phyloP scores from a whole-genome alignment of 2,797 vertebrate genomes.

The Xyrichtys novacula region DNA sequence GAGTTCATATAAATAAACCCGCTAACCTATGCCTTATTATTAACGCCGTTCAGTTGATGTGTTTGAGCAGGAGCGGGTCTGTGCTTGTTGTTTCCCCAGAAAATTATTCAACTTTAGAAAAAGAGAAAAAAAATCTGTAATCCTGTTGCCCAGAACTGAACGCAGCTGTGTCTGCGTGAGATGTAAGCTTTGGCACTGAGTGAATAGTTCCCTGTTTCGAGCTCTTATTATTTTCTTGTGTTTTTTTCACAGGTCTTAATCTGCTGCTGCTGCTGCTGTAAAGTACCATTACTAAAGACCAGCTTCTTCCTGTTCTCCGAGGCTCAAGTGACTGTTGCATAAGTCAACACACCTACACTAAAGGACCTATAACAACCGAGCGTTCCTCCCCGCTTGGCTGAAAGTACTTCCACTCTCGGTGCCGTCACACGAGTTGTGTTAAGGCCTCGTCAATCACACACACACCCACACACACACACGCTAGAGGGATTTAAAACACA shows the following conservation, averaged over 20 bases:
- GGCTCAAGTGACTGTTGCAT: slow-evolving; percentile 10
- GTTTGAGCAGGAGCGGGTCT: not conserved
- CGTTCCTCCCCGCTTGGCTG: slow-evolving; percentile 37
- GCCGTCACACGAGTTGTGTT: slow-evolving; percentile 28
- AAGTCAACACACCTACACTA: slow-evolving; percentile 16
- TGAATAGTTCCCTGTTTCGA: slow-evolving; percentile 56
- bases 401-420: slow-evolving; percentile 23
- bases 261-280: slow-evolving; percentile 52
- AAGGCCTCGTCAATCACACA: slow-evolving; percentile 53
- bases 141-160: slow-evolving; percentile 27
- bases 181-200: slow-evolving; percentile 30
- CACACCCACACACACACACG: slow-evolving; percentile 43
- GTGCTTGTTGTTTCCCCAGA: slow-evolving; percentile 1
- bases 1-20: slow-evolving; percentile 9
- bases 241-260: slow-evolving; percentile 66
- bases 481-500: slow-evolving; percentile 48
- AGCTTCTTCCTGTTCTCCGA: slow-evolving; percentile 35
- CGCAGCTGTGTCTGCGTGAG: slow-evolving; percentile 24
- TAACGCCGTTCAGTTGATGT: too few species aligned
- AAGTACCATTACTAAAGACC: slow-evolving; percentile 33
- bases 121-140: slow-evolving; percentile 32
- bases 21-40: not conserved
- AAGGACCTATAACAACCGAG: slow-evolving; percentile 30
- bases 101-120: slow-evolving; percentile 7
- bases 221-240: slow-evolving; percentile 48